Conservation (phyloP, 2,888 invertebrate genomes). For the Idaea biselata region DNA sequence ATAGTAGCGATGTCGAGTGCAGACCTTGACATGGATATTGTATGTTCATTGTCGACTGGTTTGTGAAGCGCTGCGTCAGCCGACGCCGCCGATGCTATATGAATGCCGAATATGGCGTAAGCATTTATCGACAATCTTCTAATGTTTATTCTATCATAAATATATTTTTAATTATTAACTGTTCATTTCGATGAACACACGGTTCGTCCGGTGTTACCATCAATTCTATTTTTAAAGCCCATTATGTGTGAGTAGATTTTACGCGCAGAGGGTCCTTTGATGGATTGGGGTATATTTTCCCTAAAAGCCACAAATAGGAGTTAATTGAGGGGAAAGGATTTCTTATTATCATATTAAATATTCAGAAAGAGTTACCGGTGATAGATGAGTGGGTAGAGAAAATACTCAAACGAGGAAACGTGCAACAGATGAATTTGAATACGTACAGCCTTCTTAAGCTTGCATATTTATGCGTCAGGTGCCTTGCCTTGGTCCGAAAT, state of each 20-base stretch:
- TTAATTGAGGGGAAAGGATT: background rate
- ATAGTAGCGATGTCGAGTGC: constrained; percentile 5
- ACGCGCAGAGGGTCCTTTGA: background rate
- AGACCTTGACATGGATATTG: constrained; percentile 27
- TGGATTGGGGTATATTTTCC: background rate
- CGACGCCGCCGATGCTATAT: constrained; percentile 7
- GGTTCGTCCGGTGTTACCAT: background rate
- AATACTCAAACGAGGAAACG: background rate
- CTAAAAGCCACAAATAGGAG: background rate
- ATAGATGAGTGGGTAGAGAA: background rate
- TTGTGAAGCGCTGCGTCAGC: constrained; percentile 21
- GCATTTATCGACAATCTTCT: constrained; percentile 18
- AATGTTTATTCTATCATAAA: background rate
- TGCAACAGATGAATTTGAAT: background rate
- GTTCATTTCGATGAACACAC: background rate
- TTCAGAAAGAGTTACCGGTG: background rate
- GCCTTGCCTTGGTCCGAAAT: background rate
- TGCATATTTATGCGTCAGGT: constrained; percentile 1
- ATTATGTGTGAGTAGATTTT: background rate
- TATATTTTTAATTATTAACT: background rate
- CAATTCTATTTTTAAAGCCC: background rate
- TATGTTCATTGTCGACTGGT: constrained; percentile 28
- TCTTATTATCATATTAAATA: background rate
- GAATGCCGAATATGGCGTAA: constrained; percentile 21
- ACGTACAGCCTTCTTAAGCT: background rate